Evolutionary conservation across 1,140 invertebrate species (phyloP).

Genomic region (Caenorhabditis brenneri): DNA sequence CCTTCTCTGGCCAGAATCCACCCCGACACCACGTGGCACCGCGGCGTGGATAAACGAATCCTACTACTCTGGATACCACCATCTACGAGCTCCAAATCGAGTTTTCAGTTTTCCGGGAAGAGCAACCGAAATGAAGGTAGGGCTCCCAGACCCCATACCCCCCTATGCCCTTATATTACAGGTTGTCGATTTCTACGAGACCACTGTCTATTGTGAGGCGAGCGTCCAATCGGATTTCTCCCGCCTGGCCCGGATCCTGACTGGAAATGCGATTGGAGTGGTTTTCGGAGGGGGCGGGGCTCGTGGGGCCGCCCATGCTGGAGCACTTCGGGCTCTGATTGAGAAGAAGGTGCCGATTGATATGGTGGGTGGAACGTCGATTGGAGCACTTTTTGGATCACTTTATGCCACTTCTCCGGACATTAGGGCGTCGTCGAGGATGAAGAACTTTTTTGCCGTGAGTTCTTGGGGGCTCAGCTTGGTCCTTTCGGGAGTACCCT

Average conservation of each 20-base stretch:
- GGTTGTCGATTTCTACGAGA: conserved; percentile 66
- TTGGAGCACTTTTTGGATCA: conserved; percentile 80
- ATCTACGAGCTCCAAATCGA: conserved; percentile 90
- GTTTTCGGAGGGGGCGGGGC: conserved; percentile 86
- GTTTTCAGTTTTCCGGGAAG: conserved; percentile 74
- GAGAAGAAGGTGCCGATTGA: conserved; percentile 71
- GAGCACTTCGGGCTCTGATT: conserved; percentile 89
- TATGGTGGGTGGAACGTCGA: conserved; percentile 71
- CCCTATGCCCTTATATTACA: conserved; percentile 34
- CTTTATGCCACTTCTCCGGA: conserved; percentile 93
- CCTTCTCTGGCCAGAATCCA: conserved; percentile 85
- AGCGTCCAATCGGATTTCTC: conserved; percentile 91
- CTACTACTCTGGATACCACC: conserved; percentile 97
- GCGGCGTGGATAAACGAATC: conserved; percentile 92
- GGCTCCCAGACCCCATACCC: too few relatives aligned
- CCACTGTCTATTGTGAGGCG: conserved; percentile 59
- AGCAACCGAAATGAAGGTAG: not conserved
- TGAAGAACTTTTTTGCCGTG: conserved; percentile 90
- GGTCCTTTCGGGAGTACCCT: too few relatives aligned
- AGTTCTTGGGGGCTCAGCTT: conserved; percentile 76
- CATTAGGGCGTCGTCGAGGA: conserved; percentile 82
- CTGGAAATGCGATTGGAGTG: conserved; percentile 80
- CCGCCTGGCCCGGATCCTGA: conserved; percentile 90
- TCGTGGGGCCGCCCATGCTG: conserved; percentile 84
- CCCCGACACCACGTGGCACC: conserved; percentile 84